Base-by-base conservation (phyloP, 2,888 invertebrate species). In the Saturnia japonica region DNA sequence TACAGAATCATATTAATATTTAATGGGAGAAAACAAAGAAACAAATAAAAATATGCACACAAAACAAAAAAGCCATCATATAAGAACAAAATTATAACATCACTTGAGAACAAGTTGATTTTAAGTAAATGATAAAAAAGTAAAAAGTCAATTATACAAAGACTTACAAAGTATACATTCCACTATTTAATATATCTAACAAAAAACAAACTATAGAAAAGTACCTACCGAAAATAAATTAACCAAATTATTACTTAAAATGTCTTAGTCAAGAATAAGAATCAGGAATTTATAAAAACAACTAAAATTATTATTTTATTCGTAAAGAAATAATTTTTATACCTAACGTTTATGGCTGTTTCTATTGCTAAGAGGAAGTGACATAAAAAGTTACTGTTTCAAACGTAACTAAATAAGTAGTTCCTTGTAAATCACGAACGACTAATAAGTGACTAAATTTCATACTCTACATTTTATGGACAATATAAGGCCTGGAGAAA, bases 301-400 rank as follows among this genome's bases (percentile, higher is more conserved):
- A 11, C 22, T 28, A 2, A 60, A 60, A 60, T 28, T 14, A 14
- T 28, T 28, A 14, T 4, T 28, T 12, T 28, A 1, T 1, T 11
- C n/a, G 28, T 60, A 25, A 60, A 0, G 1, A 51, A 51, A 54
- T n/a, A 7, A 22, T n/a, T 66, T 42, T 42, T 19, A 22, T n/a
- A 40, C 11, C 22, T n/a, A 19, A 42, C 14, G 66, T 40, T 16
- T 66, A 16, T 16, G 34, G 66, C 40, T 42, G 68, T 25, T 40
- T 19, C 34, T 51, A 34, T 62, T 25, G 62, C 68, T 62, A 67
- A 71, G 54, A 51, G 68, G 71, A 47, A 68, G 45, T 42, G 68
- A 47, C 51, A 47, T 19, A 34, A 28, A 67, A 60, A 28, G 43
- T 34, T 47, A 68, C 22, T 69, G 57, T 64, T 40, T 40, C n/a